These are phyloP conservation scores for Zaprionus bogoriensis DNA, from an alignment of 2,888 invertebrate genomes.

Conservation along the genomic window DNA sequence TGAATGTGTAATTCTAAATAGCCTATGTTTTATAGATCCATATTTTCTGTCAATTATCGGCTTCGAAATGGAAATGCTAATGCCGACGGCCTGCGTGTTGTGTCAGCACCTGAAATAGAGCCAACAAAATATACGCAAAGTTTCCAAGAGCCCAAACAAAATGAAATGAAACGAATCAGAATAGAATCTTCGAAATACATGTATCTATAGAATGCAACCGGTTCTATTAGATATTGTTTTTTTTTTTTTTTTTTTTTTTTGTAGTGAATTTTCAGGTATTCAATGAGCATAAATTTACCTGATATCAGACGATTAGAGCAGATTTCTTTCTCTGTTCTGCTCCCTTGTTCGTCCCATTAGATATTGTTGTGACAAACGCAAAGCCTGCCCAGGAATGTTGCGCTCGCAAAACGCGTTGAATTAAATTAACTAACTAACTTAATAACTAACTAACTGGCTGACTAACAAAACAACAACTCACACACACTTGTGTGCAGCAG, in stretches of 20 bases:
- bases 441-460: slow-evolving; percentile 1
- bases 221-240: slow-evolving; percentile 60
- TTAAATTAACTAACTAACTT: slow-evolving; percentile 15
- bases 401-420: slow-evolving; percentile 7
- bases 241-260: slow-evolving; percentile 37
- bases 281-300: slow-evolving; percentile 61
- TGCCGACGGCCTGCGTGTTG: not conserved
- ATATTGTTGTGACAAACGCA: slow-evolving; percentile 21
- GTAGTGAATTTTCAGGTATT: slow-evolving; percentile 46
- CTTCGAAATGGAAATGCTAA: not conserved
- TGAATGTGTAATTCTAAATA: slow-evolving; percentile 2
- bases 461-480: slow-evolving; percentile 1
- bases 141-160: slow-evolving; percentile 1
- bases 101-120: slow-evolving; percentile 21
- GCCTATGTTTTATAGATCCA: not conserved
- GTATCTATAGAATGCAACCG: slow-evolving; percentile 49
- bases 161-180: not conserved
- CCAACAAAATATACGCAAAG: slow-evolving; percentile 7
- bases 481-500: not conserved
- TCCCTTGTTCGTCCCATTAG: slow-evolving; percentile 25
- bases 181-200: slow-evolving; percentile 1
- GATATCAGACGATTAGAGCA: slow-evolving; percentile 22
- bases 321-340: slow-evolving; percentile 17
- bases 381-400: slow-evolving; percentile 26
- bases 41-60: not conserved